A percentile compares a stretch with the other conserved stretches of the same genome.
phyloP scores from a whole-genome alignment of 2,113 vertebrate species.

The Cyprinodon variegatus region DNA sequence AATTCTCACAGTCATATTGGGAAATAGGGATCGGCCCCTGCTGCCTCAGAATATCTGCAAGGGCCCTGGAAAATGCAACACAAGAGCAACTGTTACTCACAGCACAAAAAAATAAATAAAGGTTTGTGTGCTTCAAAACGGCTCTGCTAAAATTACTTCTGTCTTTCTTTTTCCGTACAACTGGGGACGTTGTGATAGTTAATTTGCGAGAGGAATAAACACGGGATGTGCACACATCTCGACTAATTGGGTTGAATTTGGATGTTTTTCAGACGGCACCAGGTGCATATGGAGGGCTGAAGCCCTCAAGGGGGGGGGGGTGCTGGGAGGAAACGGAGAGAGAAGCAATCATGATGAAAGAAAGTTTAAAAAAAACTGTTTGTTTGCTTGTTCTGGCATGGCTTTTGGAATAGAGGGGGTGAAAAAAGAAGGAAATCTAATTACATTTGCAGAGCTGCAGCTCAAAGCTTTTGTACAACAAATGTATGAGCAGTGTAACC shows the following conservation, averaged over 20 bases:
- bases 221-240: conserved; percentile 48
- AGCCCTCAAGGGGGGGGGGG: conserved; percentile 44
- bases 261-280: conserved; percentile 68
- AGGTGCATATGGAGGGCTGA: conserved; percentile 67
- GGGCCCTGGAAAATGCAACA: conserved; percentile 83
- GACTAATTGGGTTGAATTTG: conserved; percentile 70
- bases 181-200: conserved; percentile 55
- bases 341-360: conserved; percentile 7
- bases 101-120: not conserved
- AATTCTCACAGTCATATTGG: conserved; percentile 97
- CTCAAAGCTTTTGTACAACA: conserved; percentile 53
- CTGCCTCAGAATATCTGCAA: conserved; percentile 97
- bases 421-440: conserved; percentile 55
- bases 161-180: conserved; percentile 19
- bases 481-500: conserved; percentile 61
- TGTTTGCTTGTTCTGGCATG: conserved; percentile 60
- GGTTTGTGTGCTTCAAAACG: conserved; percentile 26
- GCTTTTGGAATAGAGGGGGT: conserved; percentile 5
- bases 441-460: conserved; percentile 50
- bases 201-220: conserved; percentile 57
- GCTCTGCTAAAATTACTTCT: conserved; percentile 22
- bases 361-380: conserved; percentile 61
- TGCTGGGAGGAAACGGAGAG: not conserved
- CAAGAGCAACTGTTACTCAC: conserved; percentile 9
- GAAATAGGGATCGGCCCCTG: conserved; percentile 99